Evolutionary conservation across 2,797 vertebrate genomes (phyloP), one percentile per base, ranked within the genome.

Genomic region (Xenops minutus): DNA sequence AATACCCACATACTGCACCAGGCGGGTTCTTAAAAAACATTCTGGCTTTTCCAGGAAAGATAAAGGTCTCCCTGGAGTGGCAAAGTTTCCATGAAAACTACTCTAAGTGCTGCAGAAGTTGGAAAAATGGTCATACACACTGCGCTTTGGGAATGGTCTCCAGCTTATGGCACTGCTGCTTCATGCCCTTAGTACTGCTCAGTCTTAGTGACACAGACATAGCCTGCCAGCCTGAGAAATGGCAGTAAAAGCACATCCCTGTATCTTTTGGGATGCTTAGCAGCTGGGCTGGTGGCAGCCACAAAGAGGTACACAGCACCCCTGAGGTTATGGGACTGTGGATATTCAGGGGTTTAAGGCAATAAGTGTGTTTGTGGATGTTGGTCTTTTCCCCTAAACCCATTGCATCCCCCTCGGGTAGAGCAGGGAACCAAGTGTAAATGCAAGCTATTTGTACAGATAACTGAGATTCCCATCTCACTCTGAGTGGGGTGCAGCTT

Each of bases 1-100:
- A 96, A 93, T 96, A 94, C 82, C 96, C 95, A 85, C 88, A 93
- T 95, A 78, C 7, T 90, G 58, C 68, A 64, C 46, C 37, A 78
- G 73, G 21, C 17, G 1, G 63, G 51, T 59, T 84, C 51, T 79
- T 91, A 55, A 54, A 77, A 92, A 89, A 84, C 48, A 20, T 67
- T 30, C 62, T 72, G 32, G 8, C 44, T 96, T 92, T 96, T 36
- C 63, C 92, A 91, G 83, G 48, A 76, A 78, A 89, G 85, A 88
- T 95, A 90, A 86, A 24, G 46, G 73, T 90, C 56, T 66, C 54
- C 56, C 23, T 44, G 6, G n/a, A 89, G 55, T 23, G 78, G 55
- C 30, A 37, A 16, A 73, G 32, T 91, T 96, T 91, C 67, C 37
- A 2, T 84, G 69, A 67, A 86, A 75, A 39, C 39, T 64, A 23